These are phyloP conservation scores for Antedon mediterranea DNA, from an alignment of 53 echinoderm and acorn worm genomes.

Conservation along the genomic window DNA sequence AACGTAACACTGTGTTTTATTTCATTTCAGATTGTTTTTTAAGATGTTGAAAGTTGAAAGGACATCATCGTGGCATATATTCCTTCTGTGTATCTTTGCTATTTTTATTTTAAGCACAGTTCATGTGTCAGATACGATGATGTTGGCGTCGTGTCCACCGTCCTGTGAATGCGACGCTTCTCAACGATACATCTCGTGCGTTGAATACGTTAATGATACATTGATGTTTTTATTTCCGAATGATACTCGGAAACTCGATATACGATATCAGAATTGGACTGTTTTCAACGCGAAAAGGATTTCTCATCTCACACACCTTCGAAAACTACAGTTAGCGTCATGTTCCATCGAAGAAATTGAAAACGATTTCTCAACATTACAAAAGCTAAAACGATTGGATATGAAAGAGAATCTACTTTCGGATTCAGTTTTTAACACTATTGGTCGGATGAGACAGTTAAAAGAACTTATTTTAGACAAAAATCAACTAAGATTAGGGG, in stretches of 20 bases:
- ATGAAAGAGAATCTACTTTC: conserved; percentile 16
- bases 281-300: neutral
- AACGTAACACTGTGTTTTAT: no score
- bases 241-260: conserved; percentile 12
- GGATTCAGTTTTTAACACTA: conserved; percentile 11
- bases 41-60: no score
- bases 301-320: conserved; percentile 6
- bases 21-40: no score
- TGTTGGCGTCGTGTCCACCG: neutral
- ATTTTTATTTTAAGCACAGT: neutral
- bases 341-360: conserved; percentile 13
- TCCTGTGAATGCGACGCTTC: neutral
- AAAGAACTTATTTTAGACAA: conserved; percentile 26
- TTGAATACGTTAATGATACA: neutral
- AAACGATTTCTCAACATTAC: conserved; percentile 14
- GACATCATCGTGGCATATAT: no score
- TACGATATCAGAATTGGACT: conserved; percentile 16
- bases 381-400: conserved; percentile 26
- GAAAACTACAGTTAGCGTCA: conserved; percentile 27
- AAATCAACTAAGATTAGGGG: conserved; percentile 25
- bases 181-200: neutral
- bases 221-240: neutral
- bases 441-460: conserved; percentile 11
- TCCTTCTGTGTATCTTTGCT: no score
- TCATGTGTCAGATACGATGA: neutral